Evolutionary conservation across 2,888 invertebrate genomes (phyloP), one percentile per base, ranked within the genome.

Genomic region (Plagiodera versicolora): DNA sequence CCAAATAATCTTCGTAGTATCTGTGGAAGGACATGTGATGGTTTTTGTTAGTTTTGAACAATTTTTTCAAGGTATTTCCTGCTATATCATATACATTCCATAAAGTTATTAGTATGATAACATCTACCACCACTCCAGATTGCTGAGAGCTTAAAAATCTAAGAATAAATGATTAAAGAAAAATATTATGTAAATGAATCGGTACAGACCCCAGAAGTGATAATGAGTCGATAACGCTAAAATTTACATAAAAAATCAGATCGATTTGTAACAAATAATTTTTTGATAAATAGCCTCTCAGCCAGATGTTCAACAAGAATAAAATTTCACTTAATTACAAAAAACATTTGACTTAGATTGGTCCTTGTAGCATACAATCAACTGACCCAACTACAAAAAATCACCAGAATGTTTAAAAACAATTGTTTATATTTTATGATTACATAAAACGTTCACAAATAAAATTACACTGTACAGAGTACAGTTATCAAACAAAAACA

Each of bases 131-230:
- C 51, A 46, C 58, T 53, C 53, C 47, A 48, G 53, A 53, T 58
- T 58, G 53, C 53, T 47, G 35, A 14, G 39, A n/a, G n/a, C n/a
- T n/a, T n/a, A n/a, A n/a, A n/a, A n/a, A n/a, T n/a, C n/a, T n/a
- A n/a, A n/a, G n/a, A n/a, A n/a, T n/a, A n/a, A n/a, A 46, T 47
- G 32, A 50, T n/a, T 24, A 52, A 58, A 58, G 50, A 54, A 50
- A 61, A 56, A 16, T 52, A 32, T 50, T 39, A 35, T 20, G 51
- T 45, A 60, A 50, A 60, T 60, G 59, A 60, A 60, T 59, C 47
- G 71, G 69, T 70, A 70, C 66, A 70, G 63, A 65, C 63, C 67
- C 61, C 71, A 69, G 69, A 71, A 67, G 64, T 67, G 67, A 70
- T 66, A 68, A 65, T 64, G 60, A 65, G 68, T 70, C 67, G 67